Evolutionary conservation across 1,140 invertebrate species (phyloP), one percentile per base, ranked within the genome.

Genomic region (Phthorimaea operculella): DNA sequence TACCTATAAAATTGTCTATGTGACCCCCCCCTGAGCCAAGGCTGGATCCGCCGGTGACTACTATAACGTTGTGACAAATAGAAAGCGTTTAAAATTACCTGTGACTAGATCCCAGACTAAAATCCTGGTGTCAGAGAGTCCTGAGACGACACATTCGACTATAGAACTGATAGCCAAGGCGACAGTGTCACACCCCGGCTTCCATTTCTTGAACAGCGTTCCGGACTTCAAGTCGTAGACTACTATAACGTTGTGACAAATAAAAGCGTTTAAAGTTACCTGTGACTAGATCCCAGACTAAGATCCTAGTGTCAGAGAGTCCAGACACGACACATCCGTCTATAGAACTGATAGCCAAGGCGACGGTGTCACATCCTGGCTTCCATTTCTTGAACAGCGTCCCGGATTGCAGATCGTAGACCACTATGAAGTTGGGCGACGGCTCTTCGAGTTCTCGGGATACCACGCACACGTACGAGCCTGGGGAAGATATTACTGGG

Each of bases 381-480:
- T 96, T 96, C 93, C 94, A 95, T 83, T 94, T 94, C 81, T 95
- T 95, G 83, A 96, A 96, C 60, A 96, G 75, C 1, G 94, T 96
- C n/a, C 94, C 94, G 64, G 93, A 95, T 85, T 94, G 92, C n/a
- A 96, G 87, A 83, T 96, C 94, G 78, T 96, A 96, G 21, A 96
- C 93, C 39, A 95, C 93, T 53, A 96, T 94, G 85, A 95, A 96
- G 85, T 95, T 96, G 1, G 94, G 92, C 28, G 90, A 89, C 0
- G 91, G 89, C 70, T 94, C 93, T 68, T 94, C 92, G 17, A 95
- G 87, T 84, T 96, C 94, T 79, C 94, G 87, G 28, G 88, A 89
- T 50, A 89, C 88, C 56, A 90, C 90, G 66, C 90, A 90, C 0
- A 90, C 90, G 73, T 91, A 91, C 21, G 89, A 90, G 14, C 90